Evolutionary conservation across 1,140 invertebrate genomes (phyloP).

Genomic region (Sycophaga agraensis): DNA sequence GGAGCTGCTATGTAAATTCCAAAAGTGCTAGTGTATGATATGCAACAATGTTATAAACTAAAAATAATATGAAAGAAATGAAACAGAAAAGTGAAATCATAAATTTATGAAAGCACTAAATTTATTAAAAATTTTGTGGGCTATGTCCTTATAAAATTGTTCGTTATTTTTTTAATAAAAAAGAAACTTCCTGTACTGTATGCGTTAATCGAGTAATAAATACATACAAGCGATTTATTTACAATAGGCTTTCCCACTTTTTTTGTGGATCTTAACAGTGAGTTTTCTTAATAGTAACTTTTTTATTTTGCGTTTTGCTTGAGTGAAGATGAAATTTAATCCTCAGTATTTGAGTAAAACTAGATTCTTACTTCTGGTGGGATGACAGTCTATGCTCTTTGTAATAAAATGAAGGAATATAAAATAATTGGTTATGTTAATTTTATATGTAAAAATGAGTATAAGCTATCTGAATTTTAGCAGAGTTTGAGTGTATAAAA

Average conservation of each 20-base stretch:
- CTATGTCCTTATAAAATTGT: constrained; percentile 20
- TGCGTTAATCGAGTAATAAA: constrained; percentile 6
- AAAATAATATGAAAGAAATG: constrained; percentile 16
- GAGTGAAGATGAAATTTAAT: too few species aligned
- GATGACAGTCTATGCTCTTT: constrained; percentile 9
- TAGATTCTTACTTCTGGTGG: constrained; percentile 1
- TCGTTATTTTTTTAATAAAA: constrained; percentile 30
- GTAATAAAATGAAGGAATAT: constrained; percentile 33
- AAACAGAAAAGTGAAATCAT: constrained; percentile 15
- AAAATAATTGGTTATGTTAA: constrained; percentile 27
- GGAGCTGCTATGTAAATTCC: constrained; percentile 38
- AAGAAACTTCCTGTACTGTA: constrained; percentile 23
- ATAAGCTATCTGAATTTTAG: constrained; percentile 39
- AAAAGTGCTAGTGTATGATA: constrained; percentile 42
- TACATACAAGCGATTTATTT: constrained; percentile 10
- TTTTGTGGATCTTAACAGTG: constrained; percentile 14
- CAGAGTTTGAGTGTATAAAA: constrained; percentile 30
- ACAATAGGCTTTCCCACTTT: constrained; percentile 6
- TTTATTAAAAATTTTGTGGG: constrained; percentile 31
- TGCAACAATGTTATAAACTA: constrained; percentile 25
- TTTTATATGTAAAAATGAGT: constrained; percentile 36
- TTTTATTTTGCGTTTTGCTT: constrained; percentile 4
- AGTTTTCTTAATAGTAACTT: constrained; percentile 6
- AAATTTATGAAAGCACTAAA: constrained; percentile 35
- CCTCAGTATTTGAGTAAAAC: constrained; percentile 24